phyloP scores from a whole-genome alignment of 2,113 vertebrate genomes.

The Xiphophorus maculatus region DNA sequence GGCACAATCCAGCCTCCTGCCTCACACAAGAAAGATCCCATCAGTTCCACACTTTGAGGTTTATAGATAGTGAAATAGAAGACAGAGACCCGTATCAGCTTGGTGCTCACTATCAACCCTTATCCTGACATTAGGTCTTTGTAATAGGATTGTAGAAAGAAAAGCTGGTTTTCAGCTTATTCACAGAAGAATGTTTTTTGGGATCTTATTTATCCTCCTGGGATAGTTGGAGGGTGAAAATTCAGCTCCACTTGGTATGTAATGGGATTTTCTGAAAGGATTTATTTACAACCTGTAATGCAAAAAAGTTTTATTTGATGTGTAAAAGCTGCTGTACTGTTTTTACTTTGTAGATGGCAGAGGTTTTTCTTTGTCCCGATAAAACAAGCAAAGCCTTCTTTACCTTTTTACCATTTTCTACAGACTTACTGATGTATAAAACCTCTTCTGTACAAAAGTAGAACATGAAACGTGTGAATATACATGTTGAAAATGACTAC shows the following conservation, averaged over 20 bases:
- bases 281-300: constrained; percentile 1
- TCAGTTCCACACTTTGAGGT: constrained; percentile 20
- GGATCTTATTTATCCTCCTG: background rate
- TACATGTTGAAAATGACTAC: too few relatives aligned
- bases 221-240: background rate
- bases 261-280: background rate
- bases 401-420: too few relatives aligned
- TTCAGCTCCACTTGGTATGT: background rate
- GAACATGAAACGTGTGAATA: too few relatives aligned
- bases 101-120: background rate
- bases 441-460: too few relatives aligned
- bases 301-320: too few relatives aligned
- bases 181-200: background rate
- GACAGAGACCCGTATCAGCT: constrained; percentile 3
- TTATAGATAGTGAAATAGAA: constrained; percentile 15
- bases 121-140: constrained; percentile 11
- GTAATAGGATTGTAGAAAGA: background rate
- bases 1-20: background rate
- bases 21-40: constrained; percentile 10
- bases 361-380: too few relatives aligned
- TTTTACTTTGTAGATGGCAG: too few relatives aligned
- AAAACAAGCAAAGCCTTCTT: too few relatives aligned
- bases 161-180: background rate
- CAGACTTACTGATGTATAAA: too few relatives aligned
- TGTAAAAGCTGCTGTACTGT: too few relatives aligned